These are phyloP conservation scores for Hemicordylus capensis DNA, from an alignment of 2,113 vertebrate genomes.

Conservation along the genomic window DNA sequence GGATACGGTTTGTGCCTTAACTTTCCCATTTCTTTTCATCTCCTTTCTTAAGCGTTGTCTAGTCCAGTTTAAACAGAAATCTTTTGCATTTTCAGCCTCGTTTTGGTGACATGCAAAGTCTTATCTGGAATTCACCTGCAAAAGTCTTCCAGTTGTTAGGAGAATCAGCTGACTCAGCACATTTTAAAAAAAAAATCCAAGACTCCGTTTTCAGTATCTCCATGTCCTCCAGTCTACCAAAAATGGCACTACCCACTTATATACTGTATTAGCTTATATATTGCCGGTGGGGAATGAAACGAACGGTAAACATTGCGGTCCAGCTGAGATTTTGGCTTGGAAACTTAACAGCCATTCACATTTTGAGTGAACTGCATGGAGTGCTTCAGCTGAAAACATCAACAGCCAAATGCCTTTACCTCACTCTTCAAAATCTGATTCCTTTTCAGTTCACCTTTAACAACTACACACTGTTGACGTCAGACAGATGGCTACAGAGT, in stretches of 20 bases:
- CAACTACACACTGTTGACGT: not conserved
- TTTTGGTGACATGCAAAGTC: not conserved
- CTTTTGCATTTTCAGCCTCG: not conserved
- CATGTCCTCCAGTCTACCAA: not conserved
- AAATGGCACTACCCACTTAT: not conserved
- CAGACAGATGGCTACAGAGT: no score
- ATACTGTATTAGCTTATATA: not conserved
- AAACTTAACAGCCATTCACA: not conserved
- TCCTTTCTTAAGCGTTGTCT: not conserved
- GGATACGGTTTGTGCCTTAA: not conserved
- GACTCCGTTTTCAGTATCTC: not conserved
- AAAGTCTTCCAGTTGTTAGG: not conserved
- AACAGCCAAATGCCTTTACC: not conserved
- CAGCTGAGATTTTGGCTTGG: not conserved
- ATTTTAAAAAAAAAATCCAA: not conserved
- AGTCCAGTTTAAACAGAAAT: not conserved
- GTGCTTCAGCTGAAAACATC: not conserved
- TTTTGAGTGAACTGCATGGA: not conserved
- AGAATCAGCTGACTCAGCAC: conserved; percentile 4
- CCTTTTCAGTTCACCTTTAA: not conserved
- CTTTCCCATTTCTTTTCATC: not conserved
- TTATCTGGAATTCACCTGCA: not conserved
- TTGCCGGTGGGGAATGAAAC: no score
- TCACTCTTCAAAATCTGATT: not conserved
- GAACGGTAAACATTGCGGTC: not conserved